Evolutionary conservation across 2,113 vertebrate species (phyloP).

Genomic region (Balaeniceps rex): DNA sequence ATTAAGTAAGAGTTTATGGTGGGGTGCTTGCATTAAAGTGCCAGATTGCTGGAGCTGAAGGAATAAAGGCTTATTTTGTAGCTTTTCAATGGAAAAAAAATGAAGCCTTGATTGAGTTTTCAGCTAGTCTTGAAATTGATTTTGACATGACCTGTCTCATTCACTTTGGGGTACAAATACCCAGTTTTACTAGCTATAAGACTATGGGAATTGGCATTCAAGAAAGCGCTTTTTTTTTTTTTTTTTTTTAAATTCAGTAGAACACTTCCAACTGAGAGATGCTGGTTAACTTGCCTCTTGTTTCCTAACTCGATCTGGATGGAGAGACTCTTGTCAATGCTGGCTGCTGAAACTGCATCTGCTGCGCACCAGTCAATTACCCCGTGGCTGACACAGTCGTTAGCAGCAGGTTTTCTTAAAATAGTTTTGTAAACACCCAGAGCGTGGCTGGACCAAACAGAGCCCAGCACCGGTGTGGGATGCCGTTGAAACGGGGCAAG

Average conservation of each 20-base stretch:
- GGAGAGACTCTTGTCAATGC: neutral
- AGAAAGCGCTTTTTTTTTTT: neutral
- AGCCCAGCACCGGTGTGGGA: neutral
- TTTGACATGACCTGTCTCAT: neutral
- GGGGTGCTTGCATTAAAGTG: neutral
- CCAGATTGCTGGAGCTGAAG: neutral
- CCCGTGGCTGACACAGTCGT: rapidly evolving
- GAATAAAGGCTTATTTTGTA: neutral
- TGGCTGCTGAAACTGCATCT: neutral
- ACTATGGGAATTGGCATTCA: neutral
- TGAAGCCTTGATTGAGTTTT: neutral
- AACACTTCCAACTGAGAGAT: neutral
- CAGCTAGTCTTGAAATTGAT: neutral
- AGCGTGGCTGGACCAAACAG: rapidly evolving
- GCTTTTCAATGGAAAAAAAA: neutral
- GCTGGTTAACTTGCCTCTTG: neutral
- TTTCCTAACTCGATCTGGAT: neutral
- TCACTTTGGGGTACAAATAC: neutral
- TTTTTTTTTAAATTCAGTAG: neutral
- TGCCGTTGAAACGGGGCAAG: neutral
- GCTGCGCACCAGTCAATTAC: rapidly evolving
- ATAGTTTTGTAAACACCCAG: neutral
- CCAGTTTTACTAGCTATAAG: neutral
- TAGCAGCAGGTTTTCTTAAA: neutral
- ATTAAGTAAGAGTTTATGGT: neutral